Base-by-base conservation (phyloP, 2,888 invertebrate species). In the Diplolepis rosae region DNA sequence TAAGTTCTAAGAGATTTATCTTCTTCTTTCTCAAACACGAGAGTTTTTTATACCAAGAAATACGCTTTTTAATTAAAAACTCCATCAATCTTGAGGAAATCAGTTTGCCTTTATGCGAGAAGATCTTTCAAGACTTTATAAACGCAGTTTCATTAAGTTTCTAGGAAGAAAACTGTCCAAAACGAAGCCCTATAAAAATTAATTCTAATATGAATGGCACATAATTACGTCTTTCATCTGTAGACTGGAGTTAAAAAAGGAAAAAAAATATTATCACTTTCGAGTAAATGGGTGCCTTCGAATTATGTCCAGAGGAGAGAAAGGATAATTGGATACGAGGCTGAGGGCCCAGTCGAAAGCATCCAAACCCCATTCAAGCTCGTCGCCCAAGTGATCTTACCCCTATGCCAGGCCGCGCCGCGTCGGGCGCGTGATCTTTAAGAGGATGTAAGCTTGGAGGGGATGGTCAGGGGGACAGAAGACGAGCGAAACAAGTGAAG, bases 401-500 rank as follows among this genome's bases (percentile, higher is more conserved):
- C 15, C 54, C 32, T 30, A 18, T n/a, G n/a, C n/a, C n/a, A n/a
- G n/a, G n/a, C n/a, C n/a, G n/a, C n/a, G n/a, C n/a, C n/a, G n/a
- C 48, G 65, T 68, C 69, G 65, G 66, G 70, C 77, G 80, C 77
- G 81, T 82, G 80, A 81, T 82, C 79, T 81, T 82, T 77, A 80
- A 82, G 82, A 82, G 82, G 82, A 77, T 80, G 78, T 30, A 52
- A 48, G 48, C 9, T 28, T 50, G 52, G 68, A 51, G 52, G 69
- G 42, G 65, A 70, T 75, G 79, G 77, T 71, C 77, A 75, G 73
- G 70, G 75, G 56, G 70, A 74, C 73, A 69, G 71, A 77, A 69
- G 73, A 77, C 73, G 74, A 80, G 76, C 82, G 85, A 85, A 84
- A 85, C 84, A 84, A 85, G 80, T 80, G 79, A 84, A 82, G 82